phyloP scores from a whole-genome alignment of 2,888 invertebrate species.

The Aspidiotus destructor region DNA sequence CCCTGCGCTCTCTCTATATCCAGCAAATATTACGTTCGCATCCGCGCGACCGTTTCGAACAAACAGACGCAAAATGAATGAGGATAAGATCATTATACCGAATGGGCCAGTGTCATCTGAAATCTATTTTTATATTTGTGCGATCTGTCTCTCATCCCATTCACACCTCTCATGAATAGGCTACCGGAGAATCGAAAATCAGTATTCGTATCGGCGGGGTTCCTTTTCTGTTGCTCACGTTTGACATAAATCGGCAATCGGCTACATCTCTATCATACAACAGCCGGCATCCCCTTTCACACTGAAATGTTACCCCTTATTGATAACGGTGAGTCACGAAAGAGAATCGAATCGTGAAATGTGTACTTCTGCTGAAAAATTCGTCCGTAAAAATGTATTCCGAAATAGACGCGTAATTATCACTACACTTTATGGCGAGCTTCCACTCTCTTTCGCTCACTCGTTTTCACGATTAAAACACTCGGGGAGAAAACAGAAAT shows the following conservation, averaged over 20 bases:
- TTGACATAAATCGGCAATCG: constrained; percentile 28
- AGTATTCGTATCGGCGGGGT: constrained; percentile 17
- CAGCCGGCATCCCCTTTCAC: constrained; percentile 24
- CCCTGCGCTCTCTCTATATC: no score
- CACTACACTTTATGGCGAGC: no score
- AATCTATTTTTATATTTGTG: constrained; percentile 13
- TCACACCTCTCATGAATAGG: constrained; percentile 14
- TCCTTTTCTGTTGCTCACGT: constrained; percentile 17
- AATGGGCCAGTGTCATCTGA: constrained; percentile 17
- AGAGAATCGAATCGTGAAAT: no score
- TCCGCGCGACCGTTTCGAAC: no score
- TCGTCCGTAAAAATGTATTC: no score
- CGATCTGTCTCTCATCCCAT: constrained; percentile 18
- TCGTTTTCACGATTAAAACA: no score
- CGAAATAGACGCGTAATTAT: no score
- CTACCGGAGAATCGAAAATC: constrained; percentile 16
- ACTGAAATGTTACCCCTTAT: constrained; percentile 2
- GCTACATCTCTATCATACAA: constrained; percentile 29
- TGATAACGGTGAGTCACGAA: no score
- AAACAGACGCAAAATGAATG: neutral
- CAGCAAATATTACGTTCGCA: no score
- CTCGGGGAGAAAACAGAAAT: no score
- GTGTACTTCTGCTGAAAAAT: no score
- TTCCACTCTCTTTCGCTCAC: no score
- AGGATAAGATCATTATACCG: constrained; percentile 16